Conservation (phyloP, 2,797 vertebrate genomes). For the Miichthys miiuy region DNA sequence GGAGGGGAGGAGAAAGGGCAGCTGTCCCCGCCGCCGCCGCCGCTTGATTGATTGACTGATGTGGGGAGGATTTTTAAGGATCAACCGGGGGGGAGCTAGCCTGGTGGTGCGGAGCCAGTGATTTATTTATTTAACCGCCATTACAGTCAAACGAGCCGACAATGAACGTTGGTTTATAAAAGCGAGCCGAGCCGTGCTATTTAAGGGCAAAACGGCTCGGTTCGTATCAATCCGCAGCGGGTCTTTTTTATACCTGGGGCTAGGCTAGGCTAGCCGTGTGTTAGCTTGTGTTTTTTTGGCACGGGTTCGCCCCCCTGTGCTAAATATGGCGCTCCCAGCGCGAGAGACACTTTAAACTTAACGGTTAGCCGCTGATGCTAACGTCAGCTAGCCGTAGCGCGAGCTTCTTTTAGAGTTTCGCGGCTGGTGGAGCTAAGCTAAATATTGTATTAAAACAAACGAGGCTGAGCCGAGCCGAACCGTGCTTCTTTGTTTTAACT, state of each 20-base stretch:
- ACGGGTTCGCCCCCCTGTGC: conserved; percentile 25
- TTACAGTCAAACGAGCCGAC: too few species aligned
- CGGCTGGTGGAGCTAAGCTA: too few species aligned
- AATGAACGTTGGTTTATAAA: neutral
- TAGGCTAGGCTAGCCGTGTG: conserved; percentile 57
- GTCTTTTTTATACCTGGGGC: conserved; percentile 54
- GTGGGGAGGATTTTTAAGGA: conserved; percentile 65
- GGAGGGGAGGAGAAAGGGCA: conserved; percentile 72
- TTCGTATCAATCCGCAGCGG: conserved; percentile 64
- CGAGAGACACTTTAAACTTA: conserved; percentile 50
- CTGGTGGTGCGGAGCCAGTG: conserved; percentile 5
- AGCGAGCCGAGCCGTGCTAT: conserved; percentile 12
- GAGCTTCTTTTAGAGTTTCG: too few species aligned
- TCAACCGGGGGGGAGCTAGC: conserved; percentile 25
- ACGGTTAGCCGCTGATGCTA: conserved; percentile 32
- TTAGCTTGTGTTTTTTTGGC: conserved; percentile 62
- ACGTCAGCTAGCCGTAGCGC: conserved; percentile 28
- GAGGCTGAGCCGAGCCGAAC: neutral
- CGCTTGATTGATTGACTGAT: conserved; percentile 74
- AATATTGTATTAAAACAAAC: neutral
- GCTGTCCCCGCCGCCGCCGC: conserved; percentile 62
- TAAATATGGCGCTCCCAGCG: conserved; percentile 70
- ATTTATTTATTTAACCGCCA: conserved; percentile 21
- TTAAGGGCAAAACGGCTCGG: conserved; percentile 4
- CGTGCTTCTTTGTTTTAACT: neutral